These are phyloP conservation scores for Parauchenoglanis punctatus DNA, from an alignment of 2,797 vertebrate species.

Conservation along the genomic window DNA sequence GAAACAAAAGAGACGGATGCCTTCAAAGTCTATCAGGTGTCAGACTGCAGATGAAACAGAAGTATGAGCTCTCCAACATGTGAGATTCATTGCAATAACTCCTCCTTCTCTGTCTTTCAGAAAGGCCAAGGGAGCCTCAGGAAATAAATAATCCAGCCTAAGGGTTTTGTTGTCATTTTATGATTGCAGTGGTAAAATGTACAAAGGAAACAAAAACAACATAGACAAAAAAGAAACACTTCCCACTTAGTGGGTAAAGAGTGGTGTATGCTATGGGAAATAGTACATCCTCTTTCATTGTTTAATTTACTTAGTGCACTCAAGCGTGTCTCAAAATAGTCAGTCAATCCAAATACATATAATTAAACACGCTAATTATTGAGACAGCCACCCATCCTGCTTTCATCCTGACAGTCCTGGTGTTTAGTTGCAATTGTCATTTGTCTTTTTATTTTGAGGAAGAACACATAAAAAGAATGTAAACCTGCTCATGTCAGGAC, in stretches of 20 bases:
- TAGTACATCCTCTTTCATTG: constrained; percentile 23
- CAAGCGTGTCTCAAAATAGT: constrained; percentile 32
- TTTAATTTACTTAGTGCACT: constrained; percentile 32
- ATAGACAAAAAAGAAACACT: constrained; percentile 40
- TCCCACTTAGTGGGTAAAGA: background rate
- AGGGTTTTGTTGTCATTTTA: constrained; percentile 46
- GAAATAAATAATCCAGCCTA: constrained; percentile 52
- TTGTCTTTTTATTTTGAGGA: no score
- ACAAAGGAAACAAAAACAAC: constrained; percentile 37
- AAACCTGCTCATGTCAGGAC: no score
- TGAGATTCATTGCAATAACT: constrained; percentile 50
- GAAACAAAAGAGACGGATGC: constrained; percentile 45
- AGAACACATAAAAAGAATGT: no score
- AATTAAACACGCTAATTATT: constrained; percentile 26
- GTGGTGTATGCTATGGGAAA: constrained; percentile 5
- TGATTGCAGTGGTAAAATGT: constrained; percentile 27
- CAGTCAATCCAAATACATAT: constrained; percentile 21
- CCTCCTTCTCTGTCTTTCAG: constrained; percentile 43
- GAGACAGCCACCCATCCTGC: background rate
- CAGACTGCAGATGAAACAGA: constrained; percentile 54
- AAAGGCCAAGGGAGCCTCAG: constrained; percentile 41
- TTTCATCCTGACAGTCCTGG: background rate
- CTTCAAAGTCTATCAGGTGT: constrained; percentile 60
- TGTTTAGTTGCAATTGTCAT: background rate
- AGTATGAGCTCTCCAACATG: constrained; percentile 49